Percentiles rank a stretch among this genome's conserved stretches.
Conservation (phyloP, 1,140 invertebrate genomes). For the Calephelis nemesis region DNA sequence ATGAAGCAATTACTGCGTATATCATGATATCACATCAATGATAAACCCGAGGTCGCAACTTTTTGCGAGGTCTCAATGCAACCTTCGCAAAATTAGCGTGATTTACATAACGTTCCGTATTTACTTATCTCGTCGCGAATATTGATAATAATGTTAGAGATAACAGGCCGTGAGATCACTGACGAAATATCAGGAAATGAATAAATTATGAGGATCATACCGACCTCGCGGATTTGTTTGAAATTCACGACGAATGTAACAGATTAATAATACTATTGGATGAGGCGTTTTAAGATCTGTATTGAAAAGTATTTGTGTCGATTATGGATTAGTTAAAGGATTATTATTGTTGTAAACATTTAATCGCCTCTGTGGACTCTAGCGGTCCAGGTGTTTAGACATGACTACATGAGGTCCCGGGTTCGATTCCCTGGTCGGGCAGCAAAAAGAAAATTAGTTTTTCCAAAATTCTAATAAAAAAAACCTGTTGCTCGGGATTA, state of each 20-base stretch:
- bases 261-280: too few species aligned
- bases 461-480: too few species aligned
- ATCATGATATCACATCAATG: constrained; percentile 62
- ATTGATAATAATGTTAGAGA: constrained; percentile 56
- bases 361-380: too few species aligned
- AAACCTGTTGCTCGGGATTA: too few species aligned
- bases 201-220: constrained; percentile 24
- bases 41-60: constrained; percentile 64
- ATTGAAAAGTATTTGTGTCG: too few species aligned
- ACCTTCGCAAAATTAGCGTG: constrained; percentile 69
- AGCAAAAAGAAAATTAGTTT: too few species aligned
- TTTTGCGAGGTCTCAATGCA: constrained; percentile 60
- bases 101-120: constrained; percentile 68
- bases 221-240: constrained; percentile 22
- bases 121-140: constrained; percentile 56
- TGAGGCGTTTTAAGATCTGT: too few species aligned
- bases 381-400: too few species aligned
- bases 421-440: too few species aligned
- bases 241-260: not conserved
- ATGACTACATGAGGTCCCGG: too few species aligned
- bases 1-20: constrained; percentile 58
- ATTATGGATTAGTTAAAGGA: too few species aligned
- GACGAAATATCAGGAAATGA: constrained; percentile 30
- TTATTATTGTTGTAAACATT: too few species aligned
- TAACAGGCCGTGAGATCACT: constrained; percentile 54